Evolutionary conservation across 1,140 invertebrate genomes (phyloP), one percentile per base, ranked within the genome.

Genomic region (Rhynchophorus ferrugineus): DNA sequence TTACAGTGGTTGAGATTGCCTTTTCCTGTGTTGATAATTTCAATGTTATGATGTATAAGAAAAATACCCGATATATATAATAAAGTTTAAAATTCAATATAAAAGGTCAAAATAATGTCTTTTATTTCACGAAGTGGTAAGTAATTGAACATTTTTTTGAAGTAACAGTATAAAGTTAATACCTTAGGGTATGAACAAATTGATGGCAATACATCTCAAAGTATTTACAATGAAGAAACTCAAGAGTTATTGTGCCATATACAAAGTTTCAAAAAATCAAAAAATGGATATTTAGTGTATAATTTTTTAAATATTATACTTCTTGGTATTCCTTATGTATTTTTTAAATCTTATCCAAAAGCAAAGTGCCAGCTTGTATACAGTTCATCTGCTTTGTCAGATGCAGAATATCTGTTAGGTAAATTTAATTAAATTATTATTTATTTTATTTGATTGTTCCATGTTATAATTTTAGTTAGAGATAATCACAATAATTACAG

Each of bases 321-420:
- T 56, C 68, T 71, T 61, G 74, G 73, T 36, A 57, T 76, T 51
- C 75, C 75, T 18, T 77, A 77, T 66, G 71, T 75, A 55, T 61
- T 71, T 42, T 61, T 75, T 49, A 66, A 66, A 47, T 75, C 71
- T 55, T 75, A 75, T 71, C 75, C 74, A 11, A 66, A 65, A 20
- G 69, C 71, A 53, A 70, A 69, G 50, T 66, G 62, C 34, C 16
- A 13, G 3, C 67, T 72, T 49, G 73, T 73, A 65, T 77, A 72
- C 59, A 62, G 67, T 61, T 74, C 73, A 70, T 74, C 72, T 67
- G 67, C 68, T 62, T 67, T 77, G 57, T 71, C 67, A 70, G 65
- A 57, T 54, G 75, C 76, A 60, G 66, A 73, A 35, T 43, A 71
- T 38, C 66, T 78, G 58, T 73, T 75, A 60, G 67, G 75, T 76